Evolutionary conservation across 2,113 vertebrate genomes (phyloP).

Genomic region (Gallinago jamesoni): DNA sequence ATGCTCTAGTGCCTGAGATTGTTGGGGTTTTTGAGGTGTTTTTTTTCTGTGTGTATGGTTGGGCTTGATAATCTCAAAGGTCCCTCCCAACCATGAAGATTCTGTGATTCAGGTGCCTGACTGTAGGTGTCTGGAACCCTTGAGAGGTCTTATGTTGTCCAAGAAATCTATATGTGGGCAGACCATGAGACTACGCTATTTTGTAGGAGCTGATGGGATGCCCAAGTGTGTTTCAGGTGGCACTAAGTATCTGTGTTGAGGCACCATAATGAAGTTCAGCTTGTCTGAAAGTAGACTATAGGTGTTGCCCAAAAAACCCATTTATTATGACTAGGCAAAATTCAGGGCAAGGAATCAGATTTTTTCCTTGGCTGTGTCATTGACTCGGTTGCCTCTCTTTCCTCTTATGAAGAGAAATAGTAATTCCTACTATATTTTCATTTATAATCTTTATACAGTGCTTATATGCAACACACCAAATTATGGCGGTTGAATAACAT

Average conservation of each 20-base stretch:
- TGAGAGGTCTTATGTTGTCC: background rate
- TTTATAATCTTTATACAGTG: background rate
- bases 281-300: background rate
- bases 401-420: background rate
- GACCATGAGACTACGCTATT: background rate
- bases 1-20: too few relatives aligned
- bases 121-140: background rate
- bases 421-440: background rate
- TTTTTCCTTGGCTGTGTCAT: background rate
- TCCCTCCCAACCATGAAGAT: too few relatives aligned
- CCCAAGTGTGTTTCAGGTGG: background rate
- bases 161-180: background rate
- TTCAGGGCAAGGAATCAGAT: background rate
- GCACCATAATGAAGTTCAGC: background rate
- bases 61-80: too few relatives aligned
- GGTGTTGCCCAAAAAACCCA: background rate
- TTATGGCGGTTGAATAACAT: background rate
- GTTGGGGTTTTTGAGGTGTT: too few relatives aligned
- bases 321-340: background rate
- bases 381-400: background rate
- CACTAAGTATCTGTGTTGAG: background rate
- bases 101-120: background rate
- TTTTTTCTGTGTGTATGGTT: too few relatives aligned
- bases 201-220: background rate
- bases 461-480: background rate